Conservation (phyloP, 2,888 invertebrate genomes). For the Rugalucina vietnamica region DNA sequence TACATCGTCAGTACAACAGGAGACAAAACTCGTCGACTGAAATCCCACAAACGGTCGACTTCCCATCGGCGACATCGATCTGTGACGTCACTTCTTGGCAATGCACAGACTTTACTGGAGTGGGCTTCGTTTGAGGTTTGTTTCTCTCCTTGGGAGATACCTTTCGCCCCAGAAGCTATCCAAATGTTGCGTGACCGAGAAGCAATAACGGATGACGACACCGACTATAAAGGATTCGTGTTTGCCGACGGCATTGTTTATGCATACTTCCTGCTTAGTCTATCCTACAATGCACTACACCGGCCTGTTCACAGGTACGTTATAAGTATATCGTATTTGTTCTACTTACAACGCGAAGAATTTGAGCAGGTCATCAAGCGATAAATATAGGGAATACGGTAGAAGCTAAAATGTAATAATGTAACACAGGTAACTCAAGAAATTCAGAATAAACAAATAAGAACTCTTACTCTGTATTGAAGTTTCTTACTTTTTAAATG, state of each 20-base stretch:
- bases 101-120: slow-evolving; percentile 56
- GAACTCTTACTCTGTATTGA: too few species aligned
- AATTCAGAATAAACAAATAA: too few species aligned
- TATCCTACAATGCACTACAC: slow-evolving; percentile 53
- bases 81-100: slow-evolving; percentile 57
- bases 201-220: slow-evolving; percentile 55
- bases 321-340: background rate
- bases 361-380: too few species aligned
- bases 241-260: slow-evolving; percentile 59
- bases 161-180: slow-evolving; percentile 61
- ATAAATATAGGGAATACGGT: too few species aligned
- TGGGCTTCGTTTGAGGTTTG: slow-evolving; percentile 55
- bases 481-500: too few species aligned
- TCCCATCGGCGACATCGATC: slow-evolving; percentile 56
- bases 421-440: too few species aligned
- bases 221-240: slow-evolving; percentile 59
- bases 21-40: slow-evolving; percentile 52
- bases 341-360: slow-evolving; percentile 37
- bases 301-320: slow-evolving; percentile 54
- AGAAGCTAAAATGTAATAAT: too few species aligned
- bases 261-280: slow-evolving; percentile 53
- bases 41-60: slow-evolving; percentile 49
- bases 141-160: slow-evolving; percentile 60
- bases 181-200: slow-evolving; percentile 61
- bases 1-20: slow-evolving; percentile 62